Evolutionary conservation across 2,113 vertebrate species (phyloP).

Genomic region (Mobula birostris): DNA sequence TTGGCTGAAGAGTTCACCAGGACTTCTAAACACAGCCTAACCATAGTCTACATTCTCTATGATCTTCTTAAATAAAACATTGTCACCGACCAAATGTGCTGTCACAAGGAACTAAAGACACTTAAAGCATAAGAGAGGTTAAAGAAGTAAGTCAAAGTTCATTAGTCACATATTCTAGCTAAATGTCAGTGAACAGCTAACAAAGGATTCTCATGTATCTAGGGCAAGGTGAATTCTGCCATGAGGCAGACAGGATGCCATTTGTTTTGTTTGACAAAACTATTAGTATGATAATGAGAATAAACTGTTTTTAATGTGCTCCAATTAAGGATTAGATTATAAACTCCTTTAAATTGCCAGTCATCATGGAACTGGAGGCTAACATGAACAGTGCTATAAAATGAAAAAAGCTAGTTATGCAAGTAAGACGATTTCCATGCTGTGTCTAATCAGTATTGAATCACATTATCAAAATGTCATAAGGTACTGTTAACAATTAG

Average conservation of each 20-base stretch:
- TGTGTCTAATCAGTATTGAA: not conserved
- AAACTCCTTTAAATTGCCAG: conserved; percentile 23
- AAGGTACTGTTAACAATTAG: not conserved
- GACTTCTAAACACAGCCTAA: not conserved
- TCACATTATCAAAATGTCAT: conserved; percentile 2
- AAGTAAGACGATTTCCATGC: not conserved
- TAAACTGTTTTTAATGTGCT: conserved; percentile 10
- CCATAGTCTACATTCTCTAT: not conserved
- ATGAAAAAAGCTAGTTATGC: not conserved
- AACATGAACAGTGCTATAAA: not conserved
- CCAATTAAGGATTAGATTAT: conserved; percentile 24
- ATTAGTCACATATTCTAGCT: not conserved
- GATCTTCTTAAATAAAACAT: not conserved
- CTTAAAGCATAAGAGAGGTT: not conserved
- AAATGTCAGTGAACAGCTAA: conserved; percentile 9
- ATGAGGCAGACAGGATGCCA: not conserved
- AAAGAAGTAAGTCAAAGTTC: not conserved
- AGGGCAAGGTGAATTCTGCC: not conserved
- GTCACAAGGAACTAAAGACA: not conserved
- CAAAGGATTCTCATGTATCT: not conserved
- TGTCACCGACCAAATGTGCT: not conserved
- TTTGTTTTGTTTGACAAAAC: conserved; percentile 30
- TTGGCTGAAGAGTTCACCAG: not conserved
- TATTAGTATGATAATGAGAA: conserved; percentile 34
- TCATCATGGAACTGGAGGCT: not conserved